Base-by-base conservation (phyloP, 2,113 vertebrate genomes). In the Lamprotornis superbus region DNA sequence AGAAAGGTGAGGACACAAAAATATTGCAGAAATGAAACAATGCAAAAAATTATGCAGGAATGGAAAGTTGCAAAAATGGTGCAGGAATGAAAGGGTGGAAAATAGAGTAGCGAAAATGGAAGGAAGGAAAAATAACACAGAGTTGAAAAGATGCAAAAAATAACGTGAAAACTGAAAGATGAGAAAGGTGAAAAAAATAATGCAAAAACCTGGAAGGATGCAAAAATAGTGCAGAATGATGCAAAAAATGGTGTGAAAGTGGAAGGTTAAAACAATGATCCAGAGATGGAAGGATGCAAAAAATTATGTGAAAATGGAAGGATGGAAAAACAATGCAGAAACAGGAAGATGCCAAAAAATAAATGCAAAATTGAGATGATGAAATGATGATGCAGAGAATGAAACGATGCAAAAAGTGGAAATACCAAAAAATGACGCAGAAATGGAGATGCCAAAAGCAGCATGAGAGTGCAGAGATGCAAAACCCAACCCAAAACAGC, bases 111-210 rank as follows among this genome's bases (percentile, higher is more conserved):
- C 7, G 5, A 13, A n/a, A 33, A 33, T 33, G 55, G 55, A 33
- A 55, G 53, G 53, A 33, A 9, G 11, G 31, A 55, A 55, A 55
- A 55, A 55, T 55, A 31, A 31, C 52, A 53, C 28, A 19, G 52
- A 37, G 10, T 31, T 35, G 15, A 46, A 78, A 70, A 37, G 18
- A 12, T 21, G 42, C 8, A 37, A 42, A 37, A 81, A 59, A 4
- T 5, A 14, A n/a, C 0, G 1, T 8, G 19, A 16, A 55, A 70
- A 67, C 2, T 4, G 46, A 35, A 82, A 12, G 35, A 19, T 8
- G n/a, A 46, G 15, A 33, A 70, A 25, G 17, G 8, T 37, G 15
- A 25, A 52, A 44, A 63, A 52, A 74, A 73, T 4, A 33, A 46
- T 22, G 57, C 22, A 12, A 7, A 53, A 53, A 55, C 15, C 5